Evolutionary conservation across 2,797 vertebrate genomes (phyloP).

Genomic region (Oryzias sinensis): DNA sequence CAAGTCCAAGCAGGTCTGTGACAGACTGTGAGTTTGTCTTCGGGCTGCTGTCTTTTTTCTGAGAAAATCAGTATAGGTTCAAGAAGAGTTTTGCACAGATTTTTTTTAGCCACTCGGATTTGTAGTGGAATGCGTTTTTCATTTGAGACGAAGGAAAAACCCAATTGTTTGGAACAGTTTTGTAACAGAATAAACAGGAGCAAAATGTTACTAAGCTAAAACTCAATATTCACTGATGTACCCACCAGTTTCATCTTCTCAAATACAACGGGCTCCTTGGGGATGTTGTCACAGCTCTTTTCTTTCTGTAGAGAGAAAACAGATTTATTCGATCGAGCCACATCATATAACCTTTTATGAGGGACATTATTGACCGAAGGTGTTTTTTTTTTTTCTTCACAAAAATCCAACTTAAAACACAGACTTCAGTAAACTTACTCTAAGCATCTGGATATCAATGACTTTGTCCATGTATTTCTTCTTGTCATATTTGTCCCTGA

Average conservation of each 20-base stretch:
- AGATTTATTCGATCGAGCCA: neutral
- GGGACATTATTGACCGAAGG: neutral
- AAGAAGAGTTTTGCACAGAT: neutral
- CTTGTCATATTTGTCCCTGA: conserved; percentile 97
- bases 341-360: neutral
- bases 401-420: neutral
- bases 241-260: conserved; percentile 97
- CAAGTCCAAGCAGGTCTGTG: conserved; percentile 91
- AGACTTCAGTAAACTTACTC: conserved; percentile 75
- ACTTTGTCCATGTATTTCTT: conserved; percentile 97
- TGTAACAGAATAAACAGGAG: too few species aligned
- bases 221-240: neutral
- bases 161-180: neutral
- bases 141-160: neutral
- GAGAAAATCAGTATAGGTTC: conserved; percentile 42
- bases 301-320: conserved; percentile 84
- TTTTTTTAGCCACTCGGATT: neutral
- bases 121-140: conserved; percentile 3
- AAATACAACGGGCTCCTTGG: conserved; percentile 90
- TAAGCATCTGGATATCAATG: conserved; percentile 88
- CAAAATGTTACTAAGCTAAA: too few species aligned
- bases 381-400: neutral
- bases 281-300: conserved; percentile 84
- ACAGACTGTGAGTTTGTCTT: conserved; percentile 84
- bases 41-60: conserved; percentile 91